Evolutionary conservation across 2,113 vertebrate genomes (phyloP), one percentile per base, ranked within the genome.

Genomic region (Panthera tigris): DNA sequence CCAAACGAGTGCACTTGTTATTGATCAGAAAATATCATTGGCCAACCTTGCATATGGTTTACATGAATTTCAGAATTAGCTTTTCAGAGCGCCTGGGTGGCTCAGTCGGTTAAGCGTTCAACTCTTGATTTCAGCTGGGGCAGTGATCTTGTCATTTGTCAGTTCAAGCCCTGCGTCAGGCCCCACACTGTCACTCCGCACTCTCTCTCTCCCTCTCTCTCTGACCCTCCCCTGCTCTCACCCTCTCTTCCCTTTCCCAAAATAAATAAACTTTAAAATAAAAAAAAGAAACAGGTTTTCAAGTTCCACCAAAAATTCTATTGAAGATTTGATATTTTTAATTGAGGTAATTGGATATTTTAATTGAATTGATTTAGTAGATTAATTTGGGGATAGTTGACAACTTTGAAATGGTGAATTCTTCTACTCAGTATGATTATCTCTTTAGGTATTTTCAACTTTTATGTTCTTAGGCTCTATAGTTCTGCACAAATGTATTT

Each of bases 1-100:
- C 10, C 66, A 21, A n/a, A 29, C 0, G 3, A 61, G 45, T 29
- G 12, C 7, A 7, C 10, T 18, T 36, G 7, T 5, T 50, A 4
- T 14, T 27, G 16, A 39, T 1, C 6, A 36, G 31, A 16, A 85
- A 57, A 61, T 23, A 10, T 13, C 14, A 14, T 19, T 21, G 15
- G 74, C 29, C 55, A 33, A 41, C 2, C 11, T 39, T 71, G 23
- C 52, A 25, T 8, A 45, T 23, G 52, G 2, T 71, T 45, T 45
- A n/a, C 1, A 12, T 31, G n/a, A 50, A 52, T 15, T 93, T 90
- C 69, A 52, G 55, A 63, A 74, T 33, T 6, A 36, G 36, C 10
- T 57, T 66, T 79, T 39, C 39, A 50, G 57, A 61, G 57, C 21
- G 23, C 57, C 57, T 61, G 57, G 19, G 21, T 61, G 57, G 21